Percentiles rank a stretch among this genome's conserved stretches.
Conservation (phyloP, 2,113 vertebrate genomes). For the Myocastor coypus region DNA sequence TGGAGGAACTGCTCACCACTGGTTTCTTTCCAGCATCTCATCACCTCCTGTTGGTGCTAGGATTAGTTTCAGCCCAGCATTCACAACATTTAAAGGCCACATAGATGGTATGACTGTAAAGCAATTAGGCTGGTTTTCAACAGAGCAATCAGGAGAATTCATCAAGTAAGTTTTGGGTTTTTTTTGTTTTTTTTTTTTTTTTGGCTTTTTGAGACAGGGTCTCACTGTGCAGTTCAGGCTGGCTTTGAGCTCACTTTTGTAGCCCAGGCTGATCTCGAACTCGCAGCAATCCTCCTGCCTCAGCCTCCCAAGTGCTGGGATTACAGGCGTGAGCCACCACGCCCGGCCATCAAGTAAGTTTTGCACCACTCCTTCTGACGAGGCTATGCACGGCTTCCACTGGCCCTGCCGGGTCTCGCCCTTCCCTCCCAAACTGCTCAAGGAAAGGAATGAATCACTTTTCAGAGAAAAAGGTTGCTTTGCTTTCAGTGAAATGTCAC, state of each 20-base stretch:
- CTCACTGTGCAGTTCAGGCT: no score
- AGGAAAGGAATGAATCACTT: background rate
- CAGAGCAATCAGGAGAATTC: conserved; percentile 29
- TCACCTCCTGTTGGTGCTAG: background rate
- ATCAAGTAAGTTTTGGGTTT: background rate
- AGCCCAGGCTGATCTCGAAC: no score
- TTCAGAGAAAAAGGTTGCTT: background rate
- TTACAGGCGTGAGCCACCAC: no score
- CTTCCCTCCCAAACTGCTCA: background rate
- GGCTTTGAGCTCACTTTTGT: no score
- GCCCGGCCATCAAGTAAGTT: background rate
- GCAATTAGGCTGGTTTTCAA: conserved; percentile 33
- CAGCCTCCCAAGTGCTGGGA: no score
- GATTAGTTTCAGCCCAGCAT: background rate
- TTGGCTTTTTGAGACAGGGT: no score
- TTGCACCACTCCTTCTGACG: background rate
- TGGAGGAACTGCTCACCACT: background rate
- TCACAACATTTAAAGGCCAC: conserved; percentile 21
- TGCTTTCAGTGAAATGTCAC: conserved; percentile 30
- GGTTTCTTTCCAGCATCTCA: background rate
- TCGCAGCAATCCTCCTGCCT: no score
- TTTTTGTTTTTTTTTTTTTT: no score
- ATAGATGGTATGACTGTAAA: background rate
- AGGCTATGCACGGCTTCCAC: background rate
- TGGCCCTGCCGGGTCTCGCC: fast-evolving